These are phyloP conservation scores for Falco cherrug DNA, from an alignment of 2,797 vertebrate species.

Conservation along the genomic window DNA sequence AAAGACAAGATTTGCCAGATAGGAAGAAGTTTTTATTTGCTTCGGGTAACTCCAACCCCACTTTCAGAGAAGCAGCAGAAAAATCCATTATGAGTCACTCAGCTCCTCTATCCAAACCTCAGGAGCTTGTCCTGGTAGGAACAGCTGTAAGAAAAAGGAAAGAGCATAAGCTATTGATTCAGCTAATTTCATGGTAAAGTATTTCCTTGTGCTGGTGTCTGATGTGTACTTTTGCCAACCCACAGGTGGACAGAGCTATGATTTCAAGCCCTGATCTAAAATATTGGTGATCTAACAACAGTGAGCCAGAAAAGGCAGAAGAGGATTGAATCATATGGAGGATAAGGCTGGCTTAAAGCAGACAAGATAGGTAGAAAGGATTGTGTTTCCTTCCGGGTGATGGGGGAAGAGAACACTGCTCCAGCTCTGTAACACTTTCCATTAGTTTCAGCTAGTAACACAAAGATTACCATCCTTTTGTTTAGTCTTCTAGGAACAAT, in stretches of 20 bases:
- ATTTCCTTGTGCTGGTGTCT: not conserved
- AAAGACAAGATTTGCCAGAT: not conserved
- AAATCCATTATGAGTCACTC: not conserved
- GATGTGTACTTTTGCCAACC: not conserved
- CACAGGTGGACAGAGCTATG: not conserved
- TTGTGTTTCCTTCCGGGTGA: not conserved
- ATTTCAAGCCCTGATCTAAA: not conserved
- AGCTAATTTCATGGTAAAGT: not conserved
- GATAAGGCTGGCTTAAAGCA: not conserved
- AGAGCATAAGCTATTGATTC: not conserved
- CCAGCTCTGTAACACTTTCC: not conserved
- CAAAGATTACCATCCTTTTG: not conserved
- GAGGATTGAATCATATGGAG: not conserved
- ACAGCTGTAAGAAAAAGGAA: not conserved
- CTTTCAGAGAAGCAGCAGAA: not conserved
- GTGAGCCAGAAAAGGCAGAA: not conserved
- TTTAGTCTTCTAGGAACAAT: not conserved
- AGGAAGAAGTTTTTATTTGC: not conserved
- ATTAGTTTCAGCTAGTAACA: not conserved
- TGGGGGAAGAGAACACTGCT: not conserved
- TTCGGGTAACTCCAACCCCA: not conserved
- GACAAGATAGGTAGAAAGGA: not conserved
- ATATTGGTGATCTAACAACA: not conserved
- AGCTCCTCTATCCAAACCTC: not conserved
- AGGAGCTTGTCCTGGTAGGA: not conserved